These are phyloP conservation scores for Dicycla oo DNA, from an alignment of 2,888 invertebrate genomes.

Conservation along the genomic window DNA sequence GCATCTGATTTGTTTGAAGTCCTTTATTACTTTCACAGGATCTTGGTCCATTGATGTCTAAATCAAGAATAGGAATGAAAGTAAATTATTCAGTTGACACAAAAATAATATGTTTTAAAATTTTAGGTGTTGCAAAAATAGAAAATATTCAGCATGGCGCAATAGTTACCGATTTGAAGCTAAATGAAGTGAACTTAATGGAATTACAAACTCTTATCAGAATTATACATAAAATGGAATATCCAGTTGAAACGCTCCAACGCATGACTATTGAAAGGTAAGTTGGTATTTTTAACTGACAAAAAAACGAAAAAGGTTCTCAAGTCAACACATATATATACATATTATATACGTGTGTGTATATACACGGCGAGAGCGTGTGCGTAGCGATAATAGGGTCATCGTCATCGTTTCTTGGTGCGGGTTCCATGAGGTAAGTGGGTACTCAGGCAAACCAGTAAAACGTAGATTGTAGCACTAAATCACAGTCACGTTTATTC, in stretches of 20 bases:
- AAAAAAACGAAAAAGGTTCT: too few species aligned
- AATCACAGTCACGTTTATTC: too few species aligned
- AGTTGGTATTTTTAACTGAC: constrained; percentile 29
- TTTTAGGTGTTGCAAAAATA: constrained; percentile 66
- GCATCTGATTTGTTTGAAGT: constrained; percentile 16
- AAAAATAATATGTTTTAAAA: too few species aligned
- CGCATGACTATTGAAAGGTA: constrained; percentile 69
- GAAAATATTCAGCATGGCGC: constrained; percentile 59
- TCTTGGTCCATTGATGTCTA: not conserved
- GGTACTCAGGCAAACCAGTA: too few species aligned
- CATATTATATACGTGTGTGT: too few species aligned
- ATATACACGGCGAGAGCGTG: too few species aligned
- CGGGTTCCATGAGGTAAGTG: too few species aligned
- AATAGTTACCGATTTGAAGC: constrained; percentile 51
- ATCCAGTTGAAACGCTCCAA: constrained; percentile 64
- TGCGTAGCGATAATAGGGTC: too few species aligned
- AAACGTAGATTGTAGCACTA: too few species aligned
- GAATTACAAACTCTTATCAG: constrained; percentile 68
- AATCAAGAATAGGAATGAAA: not conserved
- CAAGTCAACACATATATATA: too few species aligned
- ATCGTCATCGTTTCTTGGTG: too few species aligned
- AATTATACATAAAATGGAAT: constrained; percentile 59
- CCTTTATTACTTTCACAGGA: not conserved
- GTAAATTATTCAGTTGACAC: not conserved
- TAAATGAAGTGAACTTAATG: constrained; percentile 67